Percentiles rank a stretch among this genome's conserved stretches.
phyloP scores from a whole-genome alignment of 2,888 invertebrate species.

The Mellilla xanthometata region DNA sequence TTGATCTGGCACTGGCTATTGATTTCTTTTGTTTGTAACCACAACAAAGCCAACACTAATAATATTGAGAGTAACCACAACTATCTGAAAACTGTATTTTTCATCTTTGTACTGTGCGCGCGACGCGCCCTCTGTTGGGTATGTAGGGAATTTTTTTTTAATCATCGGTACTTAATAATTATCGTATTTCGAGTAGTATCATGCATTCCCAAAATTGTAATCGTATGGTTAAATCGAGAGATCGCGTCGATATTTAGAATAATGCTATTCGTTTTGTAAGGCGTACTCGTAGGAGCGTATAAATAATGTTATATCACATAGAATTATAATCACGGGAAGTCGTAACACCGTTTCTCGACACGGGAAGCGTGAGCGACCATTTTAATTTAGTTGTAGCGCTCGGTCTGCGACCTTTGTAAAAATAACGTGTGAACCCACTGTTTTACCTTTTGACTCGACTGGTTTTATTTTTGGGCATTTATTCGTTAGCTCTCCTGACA shows the following conservation, averaged over 20 bases:
- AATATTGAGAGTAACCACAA: no score
- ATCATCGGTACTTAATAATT: constrained; percentile 78
- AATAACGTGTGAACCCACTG: constrained; percentile 30
- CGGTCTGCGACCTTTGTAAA: constrained; percentile 61
- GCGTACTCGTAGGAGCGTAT: constrained; percentile 69
- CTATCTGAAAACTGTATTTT: constrained; percentile 48
- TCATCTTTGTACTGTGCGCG: constrained; percentile 57
- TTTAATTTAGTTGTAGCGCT: constrained; percentile 54
- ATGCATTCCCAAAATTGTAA: constrained; percentile 80
- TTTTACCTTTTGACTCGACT: constrained; percentile 71
- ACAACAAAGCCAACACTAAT: no score
- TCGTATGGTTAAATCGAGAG: constrained; percentile 70
- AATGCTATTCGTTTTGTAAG: constrained; percentile 76
- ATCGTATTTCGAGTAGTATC: constrained; percentile 75
- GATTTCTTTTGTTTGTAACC: no score
- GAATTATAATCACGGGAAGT: constrained; percentile 67
- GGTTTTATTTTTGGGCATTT: constrained; percentile 67
- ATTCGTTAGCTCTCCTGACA: constrained; percentile 71
- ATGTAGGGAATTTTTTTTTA: constrained; percentile 68
- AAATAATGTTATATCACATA: constrained; percentile 58
- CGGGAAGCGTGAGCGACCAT: no score
- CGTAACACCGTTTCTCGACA: constrained; percentile 37
- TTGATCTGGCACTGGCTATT: no score
- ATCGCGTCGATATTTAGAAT: constrained; percentile 74
- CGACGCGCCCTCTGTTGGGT: constrained; percentile 62